A percentile compares a stretch with the other conserved stretches of the same genome.
These are phyloP conservation scores for Poeciliopsis turneri DNA, from an alignment of 2,797 vertebrate genomes.

Conservation along the genomic window DNA sequence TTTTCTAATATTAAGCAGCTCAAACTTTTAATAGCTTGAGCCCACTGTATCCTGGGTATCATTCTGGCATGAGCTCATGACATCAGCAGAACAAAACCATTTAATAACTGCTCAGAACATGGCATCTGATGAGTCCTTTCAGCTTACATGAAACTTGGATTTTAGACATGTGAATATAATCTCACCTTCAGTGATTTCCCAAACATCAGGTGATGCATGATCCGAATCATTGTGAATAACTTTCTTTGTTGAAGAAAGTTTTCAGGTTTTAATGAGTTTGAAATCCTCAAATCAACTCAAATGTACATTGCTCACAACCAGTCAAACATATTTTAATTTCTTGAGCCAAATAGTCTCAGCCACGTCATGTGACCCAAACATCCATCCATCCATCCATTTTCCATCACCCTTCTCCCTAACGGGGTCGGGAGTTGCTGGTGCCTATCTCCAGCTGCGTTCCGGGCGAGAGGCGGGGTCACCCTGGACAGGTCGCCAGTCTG, in stretches of 20 bases:
- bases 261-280: neutral
- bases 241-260: neutral
- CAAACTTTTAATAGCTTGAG: neutral
- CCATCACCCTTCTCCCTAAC: no score
- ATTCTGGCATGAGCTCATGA: neutral
- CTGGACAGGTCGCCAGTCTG: no score
- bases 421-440: no score
- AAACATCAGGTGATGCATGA: neutral
- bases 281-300: neutral
- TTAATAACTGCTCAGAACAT: neutral
- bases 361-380: neutral
- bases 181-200: neutral
- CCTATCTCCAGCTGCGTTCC: no score
- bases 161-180: neutral
- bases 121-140: neutral
- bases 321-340: neutral
- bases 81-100: neutral
- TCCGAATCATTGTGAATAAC: neutral
- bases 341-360: neutral
- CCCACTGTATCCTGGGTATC: neutral
- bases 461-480: no score
- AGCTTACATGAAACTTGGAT: neutral
- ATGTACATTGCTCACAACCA: neutral
- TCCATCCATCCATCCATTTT: no score
- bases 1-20: neutral